Conservation (phyloP, 1,140 invertebrate genomes). For the Trichoplusia ni region DNA sequence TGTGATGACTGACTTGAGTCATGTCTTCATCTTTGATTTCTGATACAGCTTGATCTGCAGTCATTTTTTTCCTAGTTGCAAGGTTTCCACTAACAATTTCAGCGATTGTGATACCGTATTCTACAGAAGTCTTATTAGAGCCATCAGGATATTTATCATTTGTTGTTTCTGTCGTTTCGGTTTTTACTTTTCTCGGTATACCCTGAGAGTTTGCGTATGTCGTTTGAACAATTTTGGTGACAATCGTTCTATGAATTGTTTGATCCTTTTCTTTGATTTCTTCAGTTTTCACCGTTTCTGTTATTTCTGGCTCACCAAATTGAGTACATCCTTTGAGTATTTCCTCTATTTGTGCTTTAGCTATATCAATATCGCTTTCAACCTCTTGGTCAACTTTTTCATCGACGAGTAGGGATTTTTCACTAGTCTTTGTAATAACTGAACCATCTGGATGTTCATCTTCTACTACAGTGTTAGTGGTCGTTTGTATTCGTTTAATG, state of each 20-base stretch:
- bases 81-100: conserved; percentile 45
- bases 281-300: conserved; percentile 46
- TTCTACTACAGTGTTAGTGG: conserved; percentile 66
- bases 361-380: conserved; percentile 41
- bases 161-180: conserved; percentile 63
- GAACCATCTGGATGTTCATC: conserved; percentile 76
- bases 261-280: conserved; percentile 59
- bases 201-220: conserved; percentile 63
- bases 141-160: conserved; percentile 78
- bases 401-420: conserved; percentile 62
- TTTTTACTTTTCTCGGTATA: conserved; percentile 68
- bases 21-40: neutral
- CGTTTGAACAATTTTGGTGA: conserved; percentile 67
- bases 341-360: neutral
- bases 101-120: conserved; percentile 51
- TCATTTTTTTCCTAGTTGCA: conserved; percentile 15
- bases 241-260: conserved; percentile 62
- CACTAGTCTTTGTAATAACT: conserved; percentile 70
- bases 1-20: neutral
- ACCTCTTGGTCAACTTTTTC: conserved; percentile 44
- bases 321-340: conserved; percentile 7
- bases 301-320: conserved; percentile 55
- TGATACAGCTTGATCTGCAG: neutral
- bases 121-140: conserved; percentile 42
- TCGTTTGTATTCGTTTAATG: conserved; percentile 66